Evolutionary conservation across 2,888 invertebrate genomes (phyloP), one percentile per base, ranked within the genome.

Genomic region (Cryptocephalus primarius): DNA sequence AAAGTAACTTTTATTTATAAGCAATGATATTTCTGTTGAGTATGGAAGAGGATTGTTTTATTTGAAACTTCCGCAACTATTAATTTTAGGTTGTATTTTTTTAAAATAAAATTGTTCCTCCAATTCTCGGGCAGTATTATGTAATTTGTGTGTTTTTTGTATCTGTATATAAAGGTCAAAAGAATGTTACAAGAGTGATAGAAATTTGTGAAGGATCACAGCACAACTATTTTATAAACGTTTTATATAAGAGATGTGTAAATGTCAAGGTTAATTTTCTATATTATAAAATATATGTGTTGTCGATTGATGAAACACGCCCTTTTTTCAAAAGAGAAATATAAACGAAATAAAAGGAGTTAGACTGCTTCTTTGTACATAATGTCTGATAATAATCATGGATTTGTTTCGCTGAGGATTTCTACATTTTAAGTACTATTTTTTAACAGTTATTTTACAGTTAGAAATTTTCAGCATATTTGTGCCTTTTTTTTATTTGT

Each of bases 401-500:
- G 46, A 49, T 53, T 52, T 54, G 51, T 55, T 52, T 55, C 36
- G 59, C 57, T 59, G 59, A 55, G 50, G 56, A 55, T 59, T 55
- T 57, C 57, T 47, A 50, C 47, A 44, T 47, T 45, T 32, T 48
- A 9, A 46, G 39, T 42, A 31, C 45, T 48, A 47, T 47, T 47
- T 53, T 51, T 50, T 32, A 40, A 42, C 34, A 31, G 38, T 40
- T 36, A 33, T 45, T 41, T 39, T 22, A 32, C 31, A 22, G 40
- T 43, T 49, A 55, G 60, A 47, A 57, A 56, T 58, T 55, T 55
- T 59, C 58, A 58, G 59, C 59, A 57, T 54, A 48, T 52, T 57
- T 55, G 57, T 58, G 58, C 59, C 59, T 60, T 59, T 56, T 56
- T 58, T 57, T 59, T 58, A 55, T 54, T 54, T 52, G 50, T 52